Conservation (phyloP, 2,113 vertebrate species). For the Bostrychus sinensis region DNA sequence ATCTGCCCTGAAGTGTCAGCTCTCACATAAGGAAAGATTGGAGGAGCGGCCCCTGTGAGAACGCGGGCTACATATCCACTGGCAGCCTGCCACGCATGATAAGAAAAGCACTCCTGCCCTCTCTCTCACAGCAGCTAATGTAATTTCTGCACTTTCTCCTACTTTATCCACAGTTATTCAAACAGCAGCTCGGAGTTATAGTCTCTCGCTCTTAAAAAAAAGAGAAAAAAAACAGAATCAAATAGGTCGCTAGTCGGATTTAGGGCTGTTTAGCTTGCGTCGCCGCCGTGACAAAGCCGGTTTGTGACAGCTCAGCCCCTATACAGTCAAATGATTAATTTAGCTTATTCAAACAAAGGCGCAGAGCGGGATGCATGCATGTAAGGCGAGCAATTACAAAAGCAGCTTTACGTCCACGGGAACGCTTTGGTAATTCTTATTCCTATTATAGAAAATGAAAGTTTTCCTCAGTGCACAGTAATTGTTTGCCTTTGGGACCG, state of each 20-base stretch:
- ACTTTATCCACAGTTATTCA: conserved; percentile 20
- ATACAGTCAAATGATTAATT: background rate
- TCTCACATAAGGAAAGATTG: conserved; percentile 57
- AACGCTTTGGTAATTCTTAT: conserved; percentile 5
- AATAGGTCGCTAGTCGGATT: background rate
- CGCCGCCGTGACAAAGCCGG: conserved; percentile 1
- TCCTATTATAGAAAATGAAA: conserved; percentile 10
- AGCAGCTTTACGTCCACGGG: conserved; percentile 3
- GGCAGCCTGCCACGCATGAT: conserved; percentile 68
- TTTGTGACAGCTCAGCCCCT: background rate
- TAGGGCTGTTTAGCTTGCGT: background rate
- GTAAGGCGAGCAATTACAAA: conserved; percentile 10
- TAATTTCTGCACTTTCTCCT: conserved; percentile 41
- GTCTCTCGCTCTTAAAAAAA: background rate
- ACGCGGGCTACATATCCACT: conserved; percentile 52
- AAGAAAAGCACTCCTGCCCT: conserved; percentile 53
- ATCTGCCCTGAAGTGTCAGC: conserved; percentile 70
- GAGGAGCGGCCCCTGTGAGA: conserved; percentile 56
- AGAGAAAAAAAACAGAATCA: conserved; percentile 4
- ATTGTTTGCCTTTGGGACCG: conserved; percentile 3
- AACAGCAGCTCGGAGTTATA: conserved; percentile 3
- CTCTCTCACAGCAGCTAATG: conserved; percentile 45
- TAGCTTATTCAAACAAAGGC: conserved; percentile 8
- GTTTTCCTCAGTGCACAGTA: background rate
- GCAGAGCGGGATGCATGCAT: background rate